Evolutionary conservation across 1,140 invertebrate species (phyloP), one percentile per base, ranked within the genome.

Genomic region (Drosophila murphyi): DNA sequence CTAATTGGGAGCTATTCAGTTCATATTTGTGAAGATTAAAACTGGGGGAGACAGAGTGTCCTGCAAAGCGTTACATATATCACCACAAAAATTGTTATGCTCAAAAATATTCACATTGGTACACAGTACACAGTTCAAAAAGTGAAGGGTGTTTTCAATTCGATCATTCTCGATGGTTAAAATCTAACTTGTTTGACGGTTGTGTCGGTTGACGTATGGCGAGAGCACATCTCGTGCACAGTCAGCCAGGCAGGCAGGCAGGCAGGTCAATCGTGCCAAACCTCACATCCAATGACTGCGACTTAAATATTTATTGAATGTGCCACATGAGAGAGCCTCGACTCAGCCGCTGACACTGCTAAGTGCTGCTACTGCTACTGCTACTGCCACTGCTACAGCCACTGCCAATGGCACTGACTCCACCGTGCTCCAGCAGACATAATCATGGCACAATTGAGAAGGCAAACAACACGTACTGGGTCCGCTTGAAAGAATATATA

Each of bases 271-370:
- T 62, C 57, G 65, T 62, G 72, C 34, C 12, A 29, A 61, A 35
- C 57, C 43, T 62, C 35, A 47, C 56, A 62, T 61, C 35, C 51
- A 32, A 61, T 50, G 59, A 57, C 37, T 29, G 41, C 7, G 59
- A 55, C 78, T 87, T 63, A 82, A 88, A 76, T 76, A 79, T 86
- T 87, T 86, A 79, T 82, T 72, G 76, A 82, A 86, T 72, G 73
- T 61, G 64, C 59, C 54, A 29, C 65, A 47, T 32, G 48, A 65
- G 68, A 37, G 29, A 47, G 28, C 10, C 47, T 29, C 28, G 32
- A 35, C 1, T 29, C 7, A 32, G 51, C 28, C 45, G 59, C 55
- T 39, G 68, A 37, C 56, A 54, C 50, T 61, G 43, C 50, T 55
- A 73, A 73, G 71, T 69, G 39, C 12, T 72, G 45, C 28, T 10